Percentiles rank a stretch among this genome's conserved stretches.
These are phyloP conservation scores for Campoletis raptor DNA, from an alignment of 2,888 invertebrate genomes.

Conservation along the genomic window DNA sequence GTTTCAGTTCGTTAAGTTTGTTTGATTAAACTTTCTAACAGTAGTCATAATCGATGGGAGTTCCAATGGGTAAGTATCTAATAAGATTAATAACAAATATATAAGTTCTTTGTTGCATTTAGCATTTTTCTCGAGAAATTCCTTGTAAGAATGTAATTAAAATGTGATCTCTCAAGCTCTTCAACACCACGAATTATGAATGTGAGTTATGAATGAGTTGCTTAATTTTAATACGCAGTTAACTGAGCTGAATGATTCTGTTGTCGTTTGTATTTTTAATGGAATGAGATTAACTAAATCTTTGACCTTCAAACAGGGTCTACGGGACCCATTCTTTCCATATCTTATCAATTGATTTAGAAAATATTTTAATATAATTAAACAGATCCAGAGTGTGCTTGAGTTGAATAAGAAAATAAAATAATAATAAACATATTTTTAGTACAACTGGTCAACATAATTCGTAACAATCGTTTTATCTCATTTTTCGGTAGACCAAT, in stretches of 20 bases:
- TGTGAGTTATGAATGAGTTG: background rate
- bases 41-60: background rate
- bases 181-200: background rate
- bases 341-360: background rate
- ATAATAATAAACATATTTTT: no score
- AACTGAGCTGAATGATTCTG: background rate
- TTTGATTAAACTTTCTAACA: background rate
- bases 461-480: no score
- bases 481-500: background rate
- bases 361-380: no score
- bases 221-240: background rate
- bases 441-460: background rate
- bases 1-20: background rate
- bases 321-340: background rate
- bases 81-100: background rate
- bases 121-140: no score
- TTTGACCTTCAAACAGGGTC: no score
- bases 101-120: background rate
- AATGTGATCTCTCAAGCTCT: background rate
- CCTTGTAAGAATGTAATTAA: background rate
- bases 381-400: no score
- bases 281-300: no score
- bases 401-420: no score
- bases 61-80: background rate
- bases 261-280: no score